Base-by-base conservation (phyloP, 2,888 invertebrate genomes). In the Eucera pruinosa region DNA sequence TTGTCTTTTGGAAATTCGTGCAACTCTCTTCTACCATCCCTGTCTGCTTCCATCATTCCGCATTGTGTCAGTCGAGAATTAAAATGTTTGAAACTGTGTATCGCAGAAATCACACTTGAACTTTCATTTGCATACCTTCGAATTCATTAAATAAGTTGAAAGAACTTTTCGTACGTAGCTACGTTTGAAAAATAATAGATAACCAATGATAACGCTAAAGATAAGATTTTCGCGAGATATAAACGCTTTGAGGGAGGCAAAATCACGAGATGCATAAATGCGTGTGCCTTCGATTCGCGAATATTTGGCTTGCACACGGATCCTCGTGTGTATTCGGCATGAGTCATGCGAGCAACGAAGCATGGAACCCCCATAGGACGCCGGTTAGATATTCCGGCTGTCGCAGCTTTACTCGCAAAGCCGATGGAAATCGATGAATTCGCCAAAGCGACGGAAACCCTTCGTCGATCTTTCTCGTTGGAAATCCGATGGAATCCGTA, bases 291-390 rank as follows among this genome's bases (percentile, higher is more conserved):
- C n/a, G 57, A 33, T 58, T 62, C 54, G 52, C n/a, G 64, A 60
- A 77, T 73, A 65, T 78, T 72, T 50, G 48, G 55, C 55, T 54
- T 11, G 54, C 30, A 54, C 48, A 61, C 54, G 48, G 58, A 75
- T 58, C 61, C 81, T 68, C 73, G 54, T 75, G 81, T 76, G 69
- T 77, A 74, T 79, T 77, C 73, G 62, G 69, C 30, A 78, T 85
- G 87, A 88, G 82, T 87, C 87, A 87, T 73, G 82, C 64, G 84
- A 75, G 76, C 85, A 84, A 72, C 80, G 80, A 82, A 86, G 78
- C 87, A 79, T 80, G 81, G 75, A 86, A 82, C 81, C 85, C n/a
- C 83, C 74, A 83, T 82, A 80, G 64, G 78, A 52, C 36, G 52
- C 36, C 73, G 76, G 71, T 78, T 68, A 74, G 77, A 74, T 78